Conservation (phyloP, 2,113 vertebrate genomes). For the Puma concolor region DNA sequence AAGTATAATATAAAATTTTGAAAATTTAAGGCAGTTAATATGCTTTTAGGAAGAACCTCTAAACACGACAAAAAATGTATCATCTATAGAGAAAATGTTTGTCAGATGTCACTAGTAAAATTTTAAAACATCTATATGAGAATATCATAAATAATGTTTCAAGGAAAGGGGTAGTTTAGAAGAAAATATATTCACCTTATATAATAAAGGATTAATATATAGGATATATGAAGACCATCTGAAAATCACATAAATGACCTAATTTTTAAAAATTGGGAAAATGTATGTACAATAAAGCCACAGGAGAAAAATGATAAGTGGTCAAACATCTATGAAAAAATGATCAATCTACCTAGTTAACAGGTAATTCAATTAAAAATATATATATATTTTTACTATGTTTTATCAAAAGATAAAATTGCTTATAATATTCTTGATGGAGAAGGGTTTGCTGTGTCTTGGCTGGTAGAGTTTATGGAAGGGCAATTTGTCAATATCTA, state of each 20-base stretch:
- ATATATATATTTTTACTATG: neutral
- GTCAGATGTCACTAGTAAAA: neutral
- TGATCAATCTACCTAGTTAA: neutral
- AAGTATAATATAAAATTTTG: neutral
- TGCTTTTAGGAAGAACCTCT: neutral
- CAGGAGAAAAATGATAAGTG: neutral
- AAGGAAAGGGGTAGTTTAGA: neutral
- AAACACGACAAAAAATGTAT: neutral
- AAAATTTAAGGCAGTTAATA: neutral
- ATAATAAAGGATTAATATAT: neutral
- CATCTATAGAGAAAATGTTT: slow-evolving; percentile 12
- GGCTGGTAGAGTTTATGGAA: neutral
- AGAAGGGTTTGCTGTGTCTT: neutral
- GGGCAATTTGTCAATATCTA: neutral
- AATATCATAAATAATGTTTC: neutral
- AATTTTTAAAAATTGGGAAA: neutral
- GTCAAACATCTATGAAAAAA: neutral
- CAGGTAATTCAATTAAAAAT: neutral
- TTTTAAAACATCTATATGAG: neutral
- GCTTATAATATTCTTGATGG: neutral
- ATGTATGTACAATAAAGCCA: neutral
- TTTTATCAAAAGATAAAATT: neutral
- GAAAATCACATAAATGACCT: neutral
- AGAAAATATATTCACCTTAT: neutral
- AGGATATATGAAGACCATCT: neutral